These are phyloP conservation scores for Arrhopalites spinosus DNA, from an alignment of 2,888 invertebrate genomes.

Conservation along the genomic window DNA sequence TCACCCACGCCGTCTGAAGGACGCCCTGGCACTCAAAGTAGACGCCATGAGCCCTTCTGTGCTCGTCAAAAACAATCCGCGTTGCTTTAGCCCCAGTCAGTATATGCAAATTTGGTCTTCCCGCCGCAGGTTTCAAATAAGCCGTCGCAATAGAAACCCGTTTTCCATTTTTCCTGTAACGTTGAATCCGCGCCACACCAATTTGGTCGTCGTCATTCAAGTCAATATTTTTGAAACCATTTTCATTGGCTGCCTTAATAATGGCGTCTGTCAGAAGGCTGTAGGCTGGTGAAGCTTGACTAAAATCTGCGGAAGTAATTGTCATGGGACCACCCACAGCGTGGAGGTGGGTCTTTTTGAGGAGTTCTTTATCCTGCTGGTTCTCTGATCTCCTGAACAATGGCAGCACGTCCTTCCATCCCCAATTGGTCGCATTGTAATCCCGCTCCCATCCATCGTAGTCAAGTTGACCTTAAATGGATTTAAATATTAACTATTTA, in stretches of 20 bases:
- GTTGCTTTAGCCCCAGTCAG: neutral
- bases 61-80: neutral
- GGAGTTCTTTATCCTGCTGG: neutral
- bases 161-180: neutral
- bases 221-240: neutral
- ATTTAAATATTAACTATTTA: too few relatives aligned
- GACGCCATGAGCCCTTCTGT: neutral
- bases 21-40: neutral
- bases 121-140: neutral
- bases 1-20: neutral
- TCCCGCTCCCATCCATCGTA: constrained; percentile 10
- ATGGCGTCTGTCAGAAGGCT: neutral
- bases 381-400: constrained; percentile 9
- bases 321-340: neutral
- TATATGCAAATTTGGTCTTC: neutral
- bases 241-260: neutral
- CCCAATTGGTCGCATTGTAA: neutral
- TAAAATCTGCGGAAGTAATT: neutral
- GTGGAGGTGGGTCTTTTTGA: neutral
- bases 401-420: neutral
- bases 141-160: neutral
- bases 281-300: neutral
- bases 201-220: neutral
- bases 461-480: too few relatives aligned
- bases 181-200: neutral